Evolutionary conservation across 2,888 invertebrate genomes (phyloP).

Genomic region (Drosophila lacicola): DNA sequence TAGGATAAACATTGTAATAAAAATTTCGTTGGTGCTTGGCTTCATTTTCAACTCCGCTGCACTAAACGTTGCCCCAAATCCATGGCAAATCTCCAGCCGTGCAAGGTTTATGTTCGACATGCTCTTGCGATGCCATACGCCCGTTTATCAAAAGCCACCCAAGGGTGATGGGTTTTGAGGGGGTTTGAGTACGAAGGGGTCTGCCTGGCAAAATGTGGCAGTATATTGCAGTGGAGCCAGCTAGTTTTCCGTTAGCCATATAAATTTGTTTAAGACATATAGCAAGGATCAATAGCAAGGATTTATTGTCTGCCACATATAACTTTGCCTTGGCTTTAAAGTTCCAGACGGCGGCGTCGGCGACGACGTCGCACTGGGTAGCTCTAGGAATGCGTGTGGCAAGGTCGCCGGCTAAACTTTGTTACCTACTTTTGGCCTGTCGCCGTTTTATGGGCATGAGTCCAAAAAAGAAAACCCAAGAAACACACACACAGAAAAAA

Average conservation of each 20-base stretch:
- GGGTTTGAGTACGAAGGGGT: no score
- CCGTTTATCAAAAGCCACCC: conserved; percentile 70
- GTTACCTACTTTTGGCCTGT: conserved; percentile 67
- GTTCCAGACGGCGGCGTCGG: conserved; percentile 38
- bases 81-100: conserved; percentile 59
- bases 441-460: conserved; percentile 67
- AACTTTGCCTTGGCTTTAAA: conserved; percentile 75
- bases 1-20: conserved; percentile 59
- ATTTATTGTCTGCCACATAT: conserved; percentile 76
- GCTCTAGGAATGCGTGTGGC: conserved; percentile 41
- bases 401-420: conserved; percentile 65
- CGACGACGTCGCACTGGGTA: background rate
- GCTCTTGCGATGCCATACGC: conserved; percentile 74
- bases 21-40: conserved; percentile 42
- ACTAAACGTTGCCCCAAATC: conserved; percentile 54
- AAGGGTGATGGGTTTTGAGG: background rate
- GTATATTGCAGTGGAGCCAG: conserved; percentile 43
- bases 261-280: conserved; percentile 78
- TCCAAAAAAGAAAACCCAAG: conserved; percentile 34
- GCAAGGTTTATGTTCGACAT: conserved; percentile 76
- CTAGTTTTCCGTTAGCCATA: conserved; percentile 75
- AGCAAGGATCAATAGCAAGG: conserved; percentile 78
- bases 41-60: conserved; percentile 67
- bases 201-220: conserved; percentile 23
- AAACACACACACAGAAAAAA: conserved; percentile 15